Evolutionary conservation across 2,888 invertebrate species (phyloP), one percentile per base, ranked within the genome.

Genomic region (Pediacus dermestoides): DNA sequence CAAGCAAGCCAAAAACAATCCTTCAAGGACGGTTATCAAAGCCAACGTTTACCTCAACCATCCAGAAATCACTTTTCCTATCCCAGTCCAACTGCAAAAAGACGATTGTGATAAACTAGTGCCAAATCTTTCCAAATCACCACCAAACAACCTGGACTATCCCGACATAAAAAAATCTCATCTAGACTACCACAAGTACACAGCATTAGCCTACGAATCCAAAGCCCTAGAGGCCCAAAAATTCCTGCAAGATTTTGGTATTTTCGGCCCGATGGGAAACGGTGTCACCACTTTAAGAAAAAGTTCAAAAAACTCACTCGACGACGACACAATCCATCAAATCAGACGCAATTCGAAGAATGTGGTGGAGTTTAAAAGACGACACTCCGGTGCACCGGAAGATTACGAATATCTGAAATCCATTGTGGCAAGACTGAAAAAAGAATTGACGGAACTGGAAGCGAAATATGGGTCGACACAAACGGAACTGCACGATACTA

Each of bases 401-500:
- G 67, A 68, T 40, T 61, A 62, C 43, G 68, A 70, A 23, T 65
- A 71, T 47, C 53, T 71, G 39, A 67, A 64, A 46, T 59, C 60
- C 10, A 58, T 40, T 2, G 68, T 75, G 26, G 67, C 69, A 2
- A 69, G 71, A 46, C 57, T 77, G 32, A 67, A 71, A 48, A 66
- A 64, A 35, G 75, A 76, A 46, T 50, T 74, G 18, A 62, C 66
- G 15, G 72, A 73, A 9, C 61, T 72, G 61, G 77, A 73, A 61
- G 71, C 59, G 55, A 70, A 66, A 60, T 68, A 73, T 38, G 70
- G 70, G 36, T 60, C 66, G 8, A 62, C 76, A 25, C 75, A 77
- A 42, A 68, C 72, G 1, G 80, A 83, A 57, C 64, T 81, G 37
- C 64, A 67, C 13, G 71, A 74, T 16, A 70, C 78, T 16, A 73